Evolutionary conservation across 2,888 invertebrate species (phyloP), one percentile per base, ranked within the genome.

Genomic region (Cyaniris semiargus): DNA sequence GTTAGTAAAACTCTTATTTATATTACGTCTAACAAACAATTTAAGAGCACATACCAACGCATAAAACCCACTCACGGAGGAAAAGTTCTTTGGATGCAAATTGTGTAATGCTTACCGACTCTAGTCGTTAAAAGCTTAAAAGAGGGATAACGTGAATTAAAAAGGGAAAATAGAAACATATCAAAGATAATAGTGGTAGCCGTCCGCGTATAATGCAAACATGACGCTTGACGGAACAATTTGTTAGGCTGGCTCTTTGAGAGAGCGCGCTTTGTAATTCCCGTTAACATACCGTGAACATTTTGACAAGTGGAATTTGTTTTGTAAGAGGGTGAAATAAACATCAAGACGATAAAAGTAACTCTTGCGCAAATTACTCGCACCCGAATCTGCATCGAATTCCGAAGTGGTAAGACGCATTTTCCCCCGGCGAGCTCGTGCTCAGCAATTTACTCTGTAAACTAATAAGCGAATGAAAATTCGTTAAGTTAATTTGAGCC

Each of bases 281-380:
- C 85, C 85, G 86, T 85, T 86, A 87, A 88, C 89, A 86, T 86
- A 88, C 89, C 90, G 90, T 89, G 89, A 91, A 91, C 89, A 88
- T 91, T 92, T 92, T 91, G 91, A 92, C 91, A 90, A 89, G 87
- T 88, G 87, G 88, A 89, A 91, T 90, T 91, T 90, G 89, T 91
- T 90, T 87, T 86, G 86, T 85, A 87, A 87, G 86, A 85, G 81
- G 80, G 80, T 79, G 78, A 78, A 81, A 79, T 79, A 80, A 76
- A 78, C 77, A 79, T 78, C 71, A 72, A 76, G 76, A 77, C 71
- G 71, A 71, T 72, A 60, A 72, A 77, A 78, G 77, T 72, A 75
- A 75, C 75, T 76, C 71, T 77, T 76, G 75, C 66, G 21, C 60
- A 70, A 75, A 70, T 76, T 53, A 70, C 70, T 70, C 44, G 15